These are phyloP conservation scores for Dastarcus helophoroides DNA, from an alignment of 2,888 invertebrate genomes.

Conservation along the genomic window DNA sequence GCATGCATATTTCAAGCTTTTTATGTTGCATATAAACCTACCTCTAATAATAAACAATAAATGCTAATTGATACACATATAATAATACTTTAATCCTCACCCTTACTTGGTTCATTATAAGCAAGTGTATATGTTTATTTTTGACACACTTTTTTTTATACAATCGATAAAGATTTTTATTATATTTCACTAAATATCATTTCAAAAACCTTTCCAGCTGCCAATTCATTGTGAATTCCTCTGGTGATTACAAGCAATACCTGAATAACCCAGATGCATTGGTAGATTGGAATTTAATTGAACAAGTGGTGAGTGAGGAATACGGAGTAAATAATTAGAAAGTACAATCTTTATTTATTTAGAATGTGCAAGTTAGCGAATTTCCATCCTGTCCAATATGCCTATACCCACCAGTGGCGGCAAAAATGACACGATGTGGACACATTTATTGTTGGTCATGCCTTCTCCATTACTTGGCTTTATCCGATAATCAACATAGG, in stretches of 20 bases:
- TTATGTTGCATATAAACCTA: too few relatives aligned
- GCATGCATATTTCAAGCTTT: too few relatives aligned
- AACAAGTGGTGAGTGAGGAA: conserved; percentile 70
- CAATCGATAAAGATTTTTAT: too few relatives aligned
- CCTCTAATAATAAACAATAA: too few relatives aligned
- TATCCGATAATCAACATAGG: conserved; percentile 70
- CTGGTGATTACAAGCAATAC: conserved; percentile 68
- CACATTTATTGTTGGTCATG: conserved; percentile 97
- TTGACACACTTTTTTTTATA: too few relatives aligned
- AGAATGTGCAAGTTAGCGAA: conserved; percentile 55
- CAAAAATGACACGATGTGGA: conserved; percentile 87
- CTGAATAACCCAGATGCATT: conserved; percentile 76
- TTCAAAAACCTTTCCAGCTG: conserved; percentile 68
- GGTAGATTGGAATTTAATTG: conserved; percentile 84
- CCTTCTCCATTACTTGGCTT: conserved; percentile 78
- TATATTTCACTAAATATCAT: too few relatives aligned
- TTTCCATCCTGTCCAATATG: conserved; percentile 84
- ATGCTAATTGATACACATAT: too few relatives aligned
- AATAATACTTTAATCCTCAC: too few relatives aligned
- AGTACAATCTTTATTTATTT: conserved; percentile 15
- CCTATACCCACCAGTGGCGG: conserved; percentile 72
- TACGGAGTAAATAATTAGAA: not conserved
- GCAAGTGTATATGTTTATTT: not conserved
- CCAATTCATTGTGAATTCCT: conserved; percentile 84
- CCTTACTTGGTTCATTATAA: not conserved